Evolutionary conservation across 2,797 vertebrate genomes (phyloP).

Genomic region (Leptoclinus maculatus): DNA sequence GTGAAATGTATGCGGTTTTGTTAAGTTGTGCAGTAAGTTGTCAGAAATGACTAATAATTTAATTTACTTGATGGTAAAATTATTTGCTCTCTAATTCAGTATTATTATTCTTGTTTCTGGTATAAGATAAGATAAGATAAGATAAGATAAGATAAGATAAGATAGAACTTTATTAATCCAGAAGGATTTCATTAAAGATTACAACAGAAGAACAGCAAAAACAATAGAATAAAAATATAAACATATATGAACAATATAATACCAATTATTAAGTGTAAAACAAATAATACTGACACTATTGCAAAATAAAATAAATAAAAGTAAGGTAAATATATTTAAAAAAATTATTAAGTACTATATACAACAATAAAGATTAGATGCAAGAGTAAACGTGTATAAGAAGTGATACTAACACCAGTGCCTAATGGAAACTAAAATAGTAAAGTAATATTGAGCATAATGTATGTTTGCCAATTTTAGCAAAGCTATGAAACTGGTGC

Average conservation of each 20-base stretch:
- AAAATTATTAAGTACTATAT: too few relatives aligned
- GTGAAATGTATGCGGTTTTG: constrained; percentile 22
- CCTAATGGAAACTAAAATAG: too few relatives aligned
- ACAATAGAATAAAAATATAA: background rate
- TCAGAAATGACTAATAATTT: constrained; percentile 47
- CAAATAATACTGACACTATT: background rate
- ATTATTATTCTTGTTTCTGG: constrained; percentile 18
- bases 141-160: background rate
- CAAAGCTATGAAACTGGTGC: too few relatives aligned
- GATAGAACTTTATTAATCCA: background rate
- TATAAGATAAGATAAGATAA: background rate
- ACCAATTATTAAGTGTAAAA: background rate
- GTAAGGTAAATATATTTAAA: background rate
- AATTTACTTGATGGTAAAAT: constrained; percentile 39
- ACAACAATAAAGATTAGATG: too few relatives aligned
- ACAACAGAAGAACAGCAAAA: background rate
- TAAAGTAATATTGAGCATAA: too few relatives aligned
- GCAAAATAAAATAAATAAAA: background rate
- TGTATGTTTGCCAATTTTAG: too few relatives aligned
- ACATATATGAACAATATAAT: background rate
- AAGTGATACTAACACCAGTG: too few relatives aligned
- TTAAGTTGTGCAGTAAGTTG: background rate
- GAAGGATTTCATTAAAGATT: background rate
- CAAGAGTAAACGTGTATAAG: too few relatives aligned
- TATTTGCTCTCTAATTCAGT: constrained; percentile 12